Base-by-base conservation (phyloP, 1,140 invertebrate species). In the Scaptodrosophila lebanonensis region DNA sequence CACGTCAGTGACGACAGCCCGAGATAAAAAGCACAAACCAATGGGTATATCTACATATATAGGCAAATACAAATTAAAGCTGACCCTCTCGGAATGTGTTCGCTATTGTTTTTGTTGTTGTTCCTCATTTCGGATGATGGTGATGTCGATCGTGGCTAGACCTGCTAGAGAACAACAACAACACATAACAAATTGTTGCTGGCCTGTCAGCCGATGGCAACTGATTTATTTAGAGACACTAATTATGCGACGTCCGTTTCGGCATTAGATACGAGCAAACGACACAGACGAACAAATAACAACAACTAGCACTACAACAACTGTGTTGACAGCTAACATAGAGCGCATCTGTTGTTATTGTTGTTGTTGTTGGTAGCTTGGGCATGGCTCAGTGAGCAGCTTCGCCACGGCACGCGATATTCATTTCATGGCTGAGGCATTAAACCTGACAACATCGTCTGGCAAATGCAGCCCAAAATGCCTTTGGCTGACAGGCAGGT, bases 171-270 rank as follows among this genome's bases (percentile, higher is more conserved):
- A n/a, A n/a, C n/a, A n/a, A n/a, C n/a, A n/a, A n/a, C n/a, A n/a
- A n/a, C n/a, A n/a, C 29, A 25, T 53, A 63, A 56, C 39, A 53
- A 67, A 67, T 42, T 60, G 51, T 35, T 36, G 9, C 29, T 16
- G 18, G 47, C 32, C 27, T 60, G 54, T 51, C 27, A 25, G 54
- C 6, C 59, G 54, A 47, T 20, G 54, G 44, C 65, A 49, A 57
- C 35, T 82, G 75, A 79, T 79, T 79, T 79, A 79, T 79, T 79
- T 70, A 42, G 53, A 79, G 69, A 75, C 53, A 75, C 75, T 82
- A 79, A 79, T 79, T 79, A 79, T 76, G 62, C 64, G 63, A 73
- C 70, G 59, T 68, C 64, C 66, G 42, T 40, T 43, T 62, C 49
- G 18, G 56, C 43, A 25, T 25, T 25, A 25, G 22, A 25, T 38